A percentile compares a stretch with the other conserved stretches of the same genome.
Evolutionary conservation across 2,797 vertebrate genomes (phyloP).

Genomic region (Pagetopsis macropterus): DNA sequence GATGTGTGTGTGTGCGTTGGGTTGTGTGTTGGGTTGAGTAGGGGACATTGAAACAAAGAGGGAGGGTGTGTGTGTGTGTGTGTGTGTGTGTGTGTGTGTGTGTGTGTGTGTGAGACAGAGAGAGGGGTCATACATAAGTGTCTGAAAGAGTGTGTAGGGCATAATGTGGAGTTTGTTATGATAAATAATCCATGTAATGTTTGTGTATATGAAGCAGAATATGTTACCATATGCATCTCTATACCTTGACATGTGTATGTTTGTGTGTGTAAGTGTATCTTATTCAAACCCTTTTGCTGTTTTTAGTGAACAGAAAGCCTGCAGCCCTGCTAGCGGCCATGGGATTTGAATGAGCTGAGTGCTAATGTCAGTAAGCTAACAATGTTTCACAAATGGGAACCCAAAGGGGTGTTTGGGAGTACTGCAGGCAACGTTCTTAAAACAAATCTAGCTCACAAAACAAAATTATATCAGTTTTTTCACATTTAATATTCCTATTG

Average conservation of each 20-base stretch:
- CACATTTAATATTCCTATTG: too few species aligned
- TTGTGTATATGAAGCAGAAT: background rate
- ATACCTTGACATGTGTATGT: background rate
- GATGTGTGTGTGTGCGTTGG: constrained; percentile 10
- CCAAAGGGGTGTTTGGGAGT: too few species aligned
- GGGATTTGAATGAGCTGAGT: background rate
- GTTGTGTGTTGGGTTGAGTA: background rate
- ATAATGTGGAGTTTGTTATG: background rate
- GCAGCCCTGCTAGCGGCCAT: background rate
- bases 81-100: constrained; percentile 11
- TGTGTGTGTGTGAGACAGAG: constrained; percentile 6
- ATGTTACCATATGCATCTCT: background rate
- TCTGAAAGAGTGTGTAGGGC: constrained; percentile 14
- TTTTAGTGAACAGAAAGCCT: background rate
- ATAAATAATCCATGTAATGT: background rate
- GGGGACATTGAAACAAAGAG: too few species aligned
- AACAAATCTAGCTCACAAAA: too few species aligned
- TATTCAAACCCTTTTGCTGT: background rate
- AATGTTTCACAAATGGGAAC: too few species aligned
- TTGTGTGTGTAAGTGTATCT: background rate
- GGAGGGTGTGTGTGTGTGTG: constrained; percentile 8
- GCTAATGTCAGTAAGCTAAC: background rate
- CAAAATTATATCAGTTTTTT: too few species aligned
- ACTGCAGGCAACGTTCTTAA: too few species aligned
- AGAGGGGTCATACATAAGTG: constrained; percentile 29